These are phyloP conservation scores for Atlantisia rogersi DNA, from an alignment of 2,113 vertebrate genomes.

Conservation along the genomic window DNA sequence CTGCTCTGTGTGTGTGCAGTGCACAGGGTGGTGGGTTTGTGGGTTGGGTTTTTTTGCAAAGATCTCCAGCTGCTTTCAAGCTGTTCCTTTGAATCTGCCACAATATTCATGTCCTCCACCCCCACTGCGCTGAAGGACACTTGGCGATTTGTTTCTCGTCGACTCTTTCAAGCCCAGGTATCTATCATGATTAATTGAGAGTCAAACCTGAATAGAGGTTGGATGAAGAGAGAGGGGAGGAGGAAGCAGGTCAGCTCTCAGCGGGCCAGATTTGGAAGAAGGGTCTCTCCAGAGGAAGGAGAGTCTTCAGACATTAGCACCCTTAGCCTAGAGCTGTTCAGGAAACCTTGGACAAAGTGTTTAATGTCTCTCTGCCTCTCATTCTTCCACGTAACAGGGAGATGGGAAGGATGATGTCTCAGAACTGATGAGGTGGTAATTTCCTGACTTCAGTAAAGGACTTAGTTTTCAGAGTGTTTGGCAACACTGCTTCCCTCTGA, in stretches of 20 bases:
- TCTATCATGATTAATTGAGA: slow-evolving; percentile 22
- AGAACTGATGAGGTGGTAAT: not conserved
- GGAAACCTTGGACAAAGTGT: not conserved
- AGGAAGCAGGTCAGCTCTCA: not conserved
- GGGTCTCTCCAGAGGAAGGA: not conserved
- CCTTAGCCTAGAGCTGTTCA: not conserved
- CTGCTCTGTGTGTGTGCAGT: not conserved
- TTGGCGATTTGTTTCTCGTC: slow-evolving; percentile 6
- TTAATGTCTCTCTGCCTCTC: not conserved
- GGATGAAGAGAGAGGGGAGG: not conserved
- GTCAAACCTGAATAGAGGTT: not conserved
- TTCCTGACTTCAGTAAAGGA: not conserved
- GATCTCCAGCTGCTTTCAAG: slow-evolving; percentile 65
- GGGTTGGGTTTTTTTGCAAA: not conserved
- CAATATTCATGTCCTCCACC: not conserved
- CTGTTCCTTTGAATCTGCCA: slow-evolving; percentile 52
- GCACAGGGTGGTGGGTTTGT: not conserved
- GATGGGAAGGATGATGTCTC: not conserved
- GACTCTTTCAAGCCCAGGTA: slow-evolving; percentile 33
- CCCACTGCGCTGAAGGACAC: not conserved
- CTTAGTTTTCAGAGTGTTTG: too few species aligned
- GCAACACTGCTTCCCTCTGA: too few species aligned
- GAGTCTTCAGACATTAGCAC: not conserved
- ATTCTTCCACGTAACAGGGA: not conserved
- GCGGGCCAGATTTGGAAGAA: not conserved